Conservation (phyloP, 64 coral and sea anemone genomes). For the Pocillopora verrucosa region DNA sequence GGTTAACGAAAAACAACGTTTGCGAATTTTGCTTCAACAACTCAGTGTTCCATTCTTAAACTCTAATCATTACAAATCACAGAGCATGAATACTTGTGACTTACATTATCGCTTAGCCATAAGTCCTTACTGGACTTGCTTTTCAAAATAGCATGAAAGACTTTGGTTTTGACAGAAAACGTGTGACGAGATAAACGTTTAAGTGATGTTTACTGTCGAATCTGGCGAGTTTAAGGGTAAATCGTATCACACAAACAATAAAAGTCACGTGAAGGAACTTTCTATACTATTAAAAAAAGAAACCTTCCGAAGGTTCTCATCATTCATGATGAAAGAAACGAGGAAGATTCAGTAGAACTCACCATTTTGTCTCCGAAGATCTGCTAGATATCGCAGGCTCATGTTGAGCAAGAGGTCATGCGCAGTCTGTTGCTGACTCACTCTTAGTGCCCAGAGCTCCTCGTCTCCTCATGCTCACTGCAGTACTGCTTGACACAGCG, state of each 20-base stretch:
- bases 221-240: background rate
- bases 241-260: background rate
- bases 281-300: background rate
- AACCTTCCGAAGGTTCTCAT: background rate
- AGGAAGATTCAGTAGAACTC: background rate
- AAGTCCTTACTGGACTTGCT: too few species aligned
- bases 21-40: too few species aligned
- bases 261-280: background rate
- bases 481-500: too few species aligned
- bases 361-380: background rate
- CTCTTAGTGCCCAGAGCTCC: background rate
- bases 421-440: slow-evolving; percentile 48
- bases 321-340: background rate
- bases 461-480: background rate
- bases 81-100: too few species aligned
- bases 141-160: too few species aligned
- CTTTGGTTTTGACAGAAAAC: background rate
- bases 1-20: too few species aligned
- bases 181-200: background rate
- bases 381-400: slow-evolving; percentile 7
- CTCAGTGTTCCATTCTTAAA: too few species aligned
- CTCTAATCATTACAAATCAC: too few species aligned
- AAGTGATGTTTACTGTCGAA: background rate
- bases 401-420: background rate
- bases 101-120: too few species aligned